Percentiles rank a stretch among this genome's conserved stretches.
These are phyloP conservation scores for Aspidiotus destructor DNA, from an alignment of 2,888 invertebrate species.

Conservation along the genomic window DNA sequence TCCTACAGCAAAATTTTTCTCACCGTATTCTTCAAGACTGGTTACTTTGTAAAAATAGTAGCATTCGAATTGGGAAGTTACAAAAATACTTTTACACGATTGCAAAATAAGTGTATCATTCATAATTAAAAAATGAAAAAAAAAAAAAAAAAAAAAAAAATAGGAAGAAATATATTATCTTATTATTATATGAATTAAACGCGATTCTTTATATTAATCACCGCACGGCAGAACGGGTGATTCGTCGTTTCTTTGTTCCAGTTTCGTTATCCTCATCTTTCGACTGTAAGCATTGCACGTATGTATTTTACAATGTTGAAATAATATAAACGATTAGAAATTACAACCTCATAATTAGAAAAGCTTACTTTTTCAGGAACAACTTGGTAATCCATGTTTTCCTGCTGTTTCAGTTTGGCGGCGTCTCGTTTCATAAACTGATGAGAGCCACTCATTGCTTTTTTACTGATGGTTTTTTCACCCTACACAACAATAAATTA, in stretches of 20 bases:
- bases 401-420: slow-evolving; percentile 17
- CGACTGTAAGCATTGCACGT: slow-evolving; percentile 25
- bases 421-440: slow-evolving; percentile 15
- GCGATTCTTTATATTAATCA: neutral
- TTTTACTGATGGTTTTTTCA: slow-evolving; percentile 23
- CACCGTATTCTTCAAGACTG: too few species aligned
- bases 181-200: too few species aligned
- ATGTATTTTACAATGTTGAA: too few species aligned
- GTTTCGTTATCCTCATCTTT: slow-evolving; percentile 35
- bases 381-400: slow-evolving; percentile 17
- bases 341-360: neutral
- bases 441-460: slow-evolving; percentile 1
- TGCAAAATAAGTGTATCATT: too few species aligned
- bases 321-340: too few species aligned
- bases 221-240: slow-evolving; percentile 14
- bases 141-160: too few species aligned
- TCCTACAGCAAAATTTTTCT: too few species aligned
- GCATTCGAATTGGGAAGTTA: too few species aligned
- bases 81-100: too few species aligned
- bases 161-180: too few species aligned
- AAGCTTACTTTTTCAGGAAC: slow-evolving; percentile 7
- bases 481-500: slow-evolving; percentile 1
- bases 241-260: slow-evolving; percentile 31
- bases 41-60: too few species aligned
- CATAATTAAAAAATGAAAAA: too few species aligned